Evolutionary conservation across 2,113 vertebrate genomes (phyloP).

Genomic region (Clarias magur): DNA sequence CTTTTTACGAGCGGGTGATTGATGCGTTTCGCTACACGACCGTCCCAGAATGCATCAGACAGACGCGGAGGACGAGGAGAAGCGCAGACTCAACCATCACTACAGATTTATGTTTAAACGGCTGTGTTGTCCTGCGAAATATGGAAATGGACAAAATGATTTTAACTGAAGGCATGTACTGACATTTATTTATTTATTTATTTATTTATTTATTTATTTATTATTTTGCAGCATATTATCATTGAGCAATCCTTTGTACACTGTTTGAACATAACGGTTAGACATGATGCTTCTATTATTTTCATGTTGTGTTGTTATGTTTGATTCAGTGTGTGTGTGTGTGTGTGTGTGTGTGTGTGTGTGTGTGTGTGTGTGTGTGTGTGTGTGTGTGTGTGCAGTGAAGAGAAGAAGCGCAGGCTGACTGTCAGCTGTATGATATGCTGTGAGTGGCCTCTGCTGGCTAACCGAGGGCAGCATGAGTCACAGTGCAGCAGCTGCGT

Average conservation of each 20-base stretch:
- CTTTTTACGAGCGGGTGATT: slow-evolving; percentile 61
- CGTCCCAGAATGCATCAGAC: slow-evolving; percentile 33
- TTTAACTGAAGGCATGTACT: neutral
- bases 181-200: neutral
- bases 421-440: slow-evolving; percentile 74
- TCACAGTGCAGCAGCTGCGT: slow-evolving; percentile 63
- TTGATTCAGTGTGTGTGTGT: slow-evolving; percentile 7
- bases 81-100: neutral
- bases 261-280: neutral
- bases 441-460: slow-evolving; percentile 99
- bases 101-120: slow-evolving; percentile 1
- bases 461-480: slow-evolving; percentile 85
- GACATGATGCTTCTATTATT: neutral
- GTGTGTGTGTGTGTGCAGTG: neutral
- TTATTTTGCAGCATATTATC: neutral
- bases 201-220: neutral
- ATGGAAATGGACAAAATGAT: neutral
- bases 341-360: slow-evolving; percentile 15
- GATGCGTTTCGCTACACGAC: slow-evolving; percentile 51
- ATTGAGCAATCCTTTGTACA: neutral
- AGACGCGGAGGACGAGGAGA: slow-evolving; percentile 6
- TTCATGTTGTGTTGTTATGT: slow-evolving; percentile 13
- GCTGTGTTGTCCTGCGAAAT: neutral
- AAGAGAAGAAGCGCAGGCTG: slow-evolving; percentile 25
- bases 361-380: slow-evolving; percentile 30